These are phyloP conservation scores for Astreopora myriophthalma DNA, from an alignment of 64 coral and sea anemone species.

Conservation along the genomic window DNA sequence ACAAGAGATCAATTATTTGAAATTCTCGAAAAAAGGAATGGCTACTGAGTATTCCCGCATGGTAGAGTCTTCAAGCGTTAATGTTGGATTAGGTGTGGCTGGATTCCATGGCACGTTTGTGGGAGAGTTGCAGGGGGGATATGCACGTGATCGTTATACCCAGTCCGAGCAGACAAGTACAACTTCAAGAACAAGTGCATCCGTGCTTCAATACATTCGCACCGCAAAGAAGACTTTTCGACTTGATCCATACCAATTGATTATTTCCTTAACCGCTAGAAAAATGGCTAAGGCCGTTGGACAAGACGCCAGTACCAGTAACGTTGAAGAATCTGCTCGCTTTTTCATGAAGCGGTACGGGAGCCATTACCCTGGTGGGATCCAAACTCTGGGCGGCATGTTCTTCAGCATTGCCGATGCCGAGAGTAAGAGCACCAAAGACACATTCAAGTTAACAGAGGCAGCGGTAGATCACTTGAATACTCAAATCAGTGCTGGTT, in stretches of 20 bases:
- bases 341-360: conserved; percentile 36
- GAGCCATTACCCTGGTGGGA: conserved; percentile 38
- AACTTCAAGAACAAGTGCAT: not conserved
- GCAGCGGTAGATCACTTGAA: not conserved
- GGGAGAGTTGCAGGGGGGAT: not conserved
- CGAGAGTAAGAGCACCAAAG: not conserved
- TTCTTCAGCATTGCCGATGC: conserved; percentile 1
- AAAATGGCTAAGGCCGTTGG: not conserved
- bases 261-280: not conserved
- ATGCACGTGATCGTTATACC: not conserved
- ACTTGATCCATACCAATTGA: not conserved
- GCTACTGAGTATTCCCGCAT: conserved; percentile 3
- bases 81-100: conserved; percentile 2
- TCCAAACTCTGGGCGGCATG: conserved; percentile 16
- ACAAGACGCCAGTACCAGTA: not conserved
- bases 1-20: not conserved
- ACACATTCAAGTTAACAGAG: not conserved
- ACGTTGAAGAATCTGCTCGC: not conserved
- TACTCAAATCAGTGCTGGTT: not conserved
- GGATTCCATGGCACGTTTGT: conserved; percentile 4
- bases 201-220: conserved; percentile 13
- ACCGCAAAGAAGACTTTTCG: conserved; percentile 27
- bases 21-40: not conserved
- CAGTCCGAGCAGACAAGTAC: too few relatives aligned
- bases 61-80: conserved; percentile 10